Conservation (phyloP, 2,888 invertebrate species). For the Cryptocephalus primarius region DNA sequence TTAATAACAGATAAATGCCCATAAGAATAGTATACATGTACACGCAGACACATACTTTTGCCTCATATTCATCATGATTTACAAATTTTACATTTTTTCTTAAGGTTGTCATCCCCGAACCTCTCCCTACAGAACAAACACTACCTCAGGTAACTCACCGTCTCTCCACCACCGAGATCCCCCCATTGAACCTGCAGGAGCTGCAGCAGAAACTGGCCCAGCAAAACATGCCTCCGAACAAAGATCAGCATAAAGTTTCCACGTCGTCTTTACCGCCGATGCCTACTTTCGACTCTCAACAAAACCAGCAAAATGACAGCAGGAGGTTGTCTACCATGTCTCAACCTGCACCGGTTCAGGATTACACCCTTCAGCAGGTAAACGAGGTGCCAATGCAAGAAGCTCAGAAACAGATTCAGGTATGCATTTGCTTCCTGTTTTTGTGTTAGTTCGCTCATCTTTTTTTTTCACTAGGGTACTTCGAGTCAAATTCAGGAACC, state of each 20-base stretch:
- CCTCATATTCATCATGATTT: too few species aligned
- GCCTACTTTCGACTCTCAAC: conserved; percentile 23
- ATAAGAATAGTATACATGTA: too few species aligned
- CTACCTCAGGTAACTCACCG: conserved; percentile 11
- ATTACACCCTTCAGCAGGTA: conserved; percentile 22
- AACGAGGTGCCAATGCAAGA: conserved; percentile 15
- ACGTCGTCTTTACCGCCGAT: conserved; percentile 30
- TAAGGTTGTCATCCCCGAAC: conserved; percentile 8
- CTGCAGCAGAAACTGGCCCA: conserved; percentile 32
- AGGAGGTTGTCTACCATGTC: conserved; percentile 29
- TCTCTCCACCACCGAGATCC: conserved; percentile 21
- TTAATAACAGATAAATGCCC: too few species aligned
- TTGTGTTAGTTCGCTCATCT: too few species aligned
- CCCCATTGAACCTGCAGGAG: conserved; percentile 30
- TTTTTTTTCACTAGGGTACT: too few species aligned
- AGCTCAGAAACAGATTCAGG: conserved; percentile 11
- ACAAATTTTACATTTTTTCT: too few species aligned
- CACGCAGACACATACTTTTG: too few species aligned
- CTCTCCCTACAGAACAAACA: conserved; percentile 1
- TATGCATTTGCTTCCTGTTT: background rate
- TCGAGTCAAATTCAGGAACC: conserved; percentile 3
- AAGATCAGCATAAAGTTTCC: conserved; percentile 19
- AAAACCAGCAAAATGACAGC: conserved; percentile 18
- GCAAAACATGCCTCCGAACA: conserved; percentile 27
- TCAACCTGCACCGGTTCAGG: conserved; percentile 26